Evolutionary conservation across 53 echinoderm and acorn worm genomes (phyloP), one percentile per base, ranked within the genome.

Genomic region (Holothuria leucospilota): DNA sequence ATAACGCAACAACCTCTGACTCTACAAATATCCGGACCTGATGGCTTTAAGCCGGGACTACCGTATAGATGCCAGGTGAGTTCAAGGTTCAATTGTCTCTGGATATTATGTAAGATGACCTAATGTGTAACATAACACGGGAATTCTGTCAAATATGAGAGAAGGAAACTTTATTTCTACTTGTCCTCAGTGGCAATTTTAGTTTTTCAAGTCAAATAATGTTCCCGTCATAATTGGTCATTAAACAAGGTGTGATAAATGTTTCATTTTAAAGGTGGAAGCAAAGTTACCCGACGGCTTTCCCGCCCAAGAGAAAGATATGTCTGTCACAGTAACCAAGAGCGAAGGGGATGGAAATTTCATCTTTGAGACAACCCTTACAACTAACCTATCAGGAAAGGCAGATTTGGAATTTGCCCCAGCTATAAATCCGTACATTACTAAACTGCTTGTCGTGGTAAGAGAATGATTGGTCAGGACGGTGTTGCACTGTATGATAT

Each of bases 1-100:
- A 75, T 75, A 52, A 75, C 75, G 25, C 49, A 46, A 21, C 49
- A n/a, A 75, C 75, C 75, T 52, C 41, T 75, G 51, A 49, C 24
- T 18, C 75, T 75, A 20, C 12, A 75, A 14, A 14, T 51, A 4
- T 10, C 28, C 8, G 84, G 64, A 34, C 84, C 67, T 51, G 49
- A 66, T 66, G 51, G 51, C 13, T 84, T 84, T 16, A 84, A 84
- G 63, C 84, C 84, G 39, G 84, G 84, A 21, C 34, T 84, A 24
- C 42, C 51, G 8, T 84, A 84, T 39, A 66, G 84, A 65, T 39
- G 63, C 12, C 42, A 84, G 64, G 84, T 84, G 25, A 49, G 84
- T 56, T 56, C 5, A 56, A 16, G 18, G 15, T 56, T 56, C 56
- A 15, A 18, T 2, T 56, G 13, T 49, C 9, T 11, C 49, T 49